Evolutionary conservation across 2,888 invertebrate genomes (phyloP).

Genomic region (Acrocera orbiculus): DNA sequence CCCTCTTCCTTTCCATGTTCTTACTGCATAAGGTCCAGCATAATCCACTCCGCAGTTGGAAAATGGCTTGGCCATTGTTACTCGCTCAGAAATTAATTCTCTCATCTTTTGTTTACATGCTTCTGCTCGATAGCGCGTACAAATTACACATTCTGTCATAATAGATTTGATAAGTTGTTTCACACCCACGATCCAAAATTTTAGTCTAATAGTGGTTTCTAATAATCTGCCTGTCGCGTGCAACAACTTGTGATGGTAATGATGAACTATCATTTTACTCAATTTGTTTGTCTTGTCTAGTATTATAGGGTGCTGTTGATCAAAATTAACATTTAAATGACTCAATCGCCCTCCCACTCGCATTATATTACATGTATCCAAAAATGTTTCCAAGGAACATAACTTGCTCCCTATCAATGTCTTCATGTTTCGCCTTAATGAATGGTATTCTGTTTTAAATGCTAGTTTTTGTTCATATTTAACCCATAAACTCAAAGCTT

Average conservation of each 20-base stretch:
- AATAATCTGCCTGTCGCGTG: neutral
- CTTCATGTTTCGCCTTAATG: no score
- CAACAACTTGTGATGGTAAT: neutral
- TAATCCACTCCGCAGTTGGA: slow-evolving; percentile 8
- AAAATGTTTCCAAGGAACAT: no score
- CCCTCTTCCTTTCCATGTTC: slow-evolving; percentile 1
- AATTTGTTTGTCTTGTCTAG: neutral
- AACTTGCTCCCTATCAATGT: neutral
- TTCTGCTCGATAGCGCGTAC: slow-evolving; percentile 4
- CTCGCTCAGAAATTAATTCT: neutral
- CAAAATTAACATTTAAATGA: neutral
- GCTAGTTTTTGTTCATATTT: neutral
- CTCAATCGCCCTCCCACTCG: neutral
- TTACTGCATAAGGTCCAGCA: slow-evolving; percentile 4
- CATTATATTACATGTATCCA: no score
- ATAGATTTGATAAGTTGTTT: neutral
- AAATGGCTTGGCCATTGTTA: slow-evolving; percentile 5
- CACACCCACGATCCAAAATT: slow-evolving; percentile 4
- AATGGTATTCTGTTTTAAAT: neutral
- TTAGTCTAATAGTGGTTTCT: neutral
- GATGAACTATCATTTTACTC: neutral
- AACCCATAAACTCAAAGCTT: neutral
- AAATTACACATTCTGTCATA: slow-evolving; percentile 7
- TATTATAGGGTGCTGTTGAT: neutral
- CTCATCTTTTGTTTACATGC: slow-evolving; percentile 12